A percentile compares a stretch with the other conserved stretches of the same genome.
Conservation (phyloP, 1,140 invertebrate species). For the Zaprionus nigranus region DNA sequence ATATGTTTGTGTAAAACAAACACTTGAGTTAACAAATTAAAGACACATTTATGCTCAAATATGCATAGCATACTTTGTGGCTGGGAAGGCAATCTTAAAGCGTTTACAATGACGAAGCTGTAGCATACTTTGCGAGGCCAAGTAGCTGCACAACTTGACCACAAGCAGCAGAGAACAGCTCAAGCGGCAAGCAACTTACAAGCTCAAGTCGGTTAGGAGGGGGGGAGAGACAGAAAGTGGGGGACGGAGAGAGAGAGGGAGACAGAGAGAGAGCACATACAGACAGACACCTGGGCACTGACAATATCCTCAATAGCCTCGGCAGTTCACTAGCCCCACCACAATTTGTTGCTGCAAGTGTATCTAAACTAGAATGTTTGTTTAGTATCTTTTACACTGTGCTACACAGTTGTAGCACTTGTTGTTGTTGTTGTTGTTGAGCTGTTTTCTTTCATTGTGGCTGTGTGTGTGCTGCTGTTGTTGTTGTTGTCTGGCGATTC, state of each 20-base stretch:
- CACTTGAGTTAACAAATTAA: constrained; percentile 18
- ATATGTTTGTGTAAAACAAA: constrained; percentile 11
- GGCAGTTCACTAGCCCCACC: constrained; percentile 51
- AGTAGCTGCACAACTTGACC: constrained; percentile 49
- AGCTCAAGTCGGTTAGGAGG: constrained; percentile 18
- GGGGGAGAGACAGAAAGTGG: no score
- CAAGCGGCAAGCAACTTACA: constrained; percentile 48
- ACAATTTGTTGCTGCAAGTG: constrained; percentile 49
- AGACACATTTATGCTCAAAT: constrained; percentile 16
- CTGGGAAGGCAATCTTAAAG: constrained; percentile 9
- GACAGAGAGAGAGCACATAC: not conserved
- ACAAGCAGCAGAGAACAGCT: constrained; percentile 19
- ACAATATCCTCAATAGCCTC: constrained; percentile 59
- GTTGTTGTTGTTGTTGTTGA: not conserved
- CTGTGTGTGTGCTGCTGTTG: no score
- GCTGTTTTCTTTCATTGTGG: constrained; percentile 28
- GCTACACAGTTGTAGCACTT: constrained; percentile 25
- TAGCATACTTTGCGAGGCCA: constrained; percentile 39
- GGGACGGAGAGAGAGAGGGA: not conserved
- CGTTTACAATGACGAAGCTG: constrained; percentile 24
- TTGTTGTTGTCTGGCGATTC: constrained; percentile 52
- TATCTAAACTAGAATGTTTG: constrained; percentile 76
- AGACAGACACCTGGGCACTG: constrained; percentile 40
- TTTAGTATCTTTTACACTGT: constrained; percentile 66
- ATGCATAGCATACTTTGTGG: constrained; percentile 21